phyloP scores from a whole-genome alignment of 2,113 vertebrate species.

The Stigmatopora nigra region DNA sequence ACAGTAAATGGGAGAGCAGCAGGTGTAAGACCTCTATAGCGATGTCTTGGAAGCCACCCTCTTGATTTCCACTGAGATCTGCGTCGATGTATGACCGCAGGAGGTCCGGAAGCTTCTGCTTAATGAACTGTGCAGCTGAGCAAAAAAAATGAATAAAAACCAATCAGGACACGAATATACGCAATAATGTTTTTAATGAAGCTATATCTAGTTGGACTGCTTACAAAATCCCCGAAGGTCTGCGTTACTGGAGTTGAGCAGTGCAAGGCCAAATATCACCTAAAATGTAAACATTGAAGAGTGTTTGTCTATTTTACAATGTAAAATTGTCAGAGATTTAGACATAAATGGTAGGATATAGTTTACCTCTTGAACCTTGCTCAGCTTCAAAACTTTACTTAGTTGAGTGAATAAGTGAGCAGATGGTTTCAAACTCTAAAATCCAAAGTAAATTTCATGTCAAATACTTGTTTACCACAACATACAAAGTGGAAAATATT shows the following conservation, averaged over 20 bases:
- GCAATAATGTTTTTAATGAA: neutral
- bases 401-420: slow-evolving; percentile 94
- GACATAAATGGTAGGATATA: neutral
- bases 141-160: neutral
- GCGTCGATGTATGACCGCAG: slow-evolving; percentile 98
- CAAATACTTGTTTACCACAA: neutral
- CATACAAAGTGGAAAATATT: neutral
- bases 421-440: slow-evolving; percentile 98
- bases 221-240: slow-evolving; percentile 96
- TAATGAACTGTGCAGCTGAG: slow-evolving; percentile 90
- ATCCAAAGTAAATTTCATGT: neutral
- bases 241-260: slow-evolving; percentile 89
- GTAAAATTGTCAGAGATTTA: neutral
- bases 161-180: neutral
- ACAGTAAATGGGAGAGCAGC: slow-evolving; percentile 98
- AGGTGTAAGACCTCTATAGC: slow-evolving; percentile 99
- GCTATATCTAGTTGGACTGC: slow-evolving; percentile 25
- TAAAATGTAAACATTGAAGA: slow-evolving; percentile 45
- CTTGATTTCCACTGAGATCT: slow-evolving; percentile 96
- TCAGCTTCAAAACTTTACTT: slow-evolving; percentile 99
- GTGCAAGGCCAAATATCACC: slow-evolving; percentile 98
- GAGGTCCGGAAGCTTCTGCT: slow-evolving; percentile 98
- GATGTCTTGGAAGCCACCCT: slow-evolving; percentile 99
- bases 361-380: slow-evolving; percentile 95
- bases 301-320: neutral